phyloP scores from a whole-genome alignment of 2,113 vertebrate genomes.

The Eclectus roratus region DNA sequence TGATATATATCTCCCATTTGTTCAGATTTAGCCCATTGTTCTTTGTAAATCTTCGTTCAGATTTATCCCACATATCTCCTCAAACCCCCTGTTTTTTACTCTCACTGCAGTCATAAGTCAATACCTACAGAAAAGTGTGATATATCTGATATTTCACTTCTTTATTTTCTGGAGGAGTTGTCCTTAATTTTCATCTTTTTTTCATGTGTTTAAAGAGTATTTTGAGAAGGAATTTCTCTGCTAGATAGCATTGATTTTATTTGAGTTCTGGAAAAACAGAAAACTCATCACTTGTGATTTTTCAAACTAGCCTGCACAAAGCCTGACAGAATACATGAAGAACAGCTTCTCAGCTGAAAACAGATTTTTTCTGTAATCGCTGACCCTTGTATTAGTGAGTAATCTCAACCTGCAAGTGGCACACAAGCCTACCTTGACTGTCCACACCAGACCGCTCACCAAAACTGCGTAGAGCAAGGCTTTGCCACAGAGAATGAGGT shows the following conservation, averaged over 20 bases:
- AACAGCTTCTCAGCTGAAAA: background rate
- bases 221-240: background rate
- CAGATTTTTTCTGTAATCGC: background rate
- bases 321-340: background rate
- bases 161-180: background rate
- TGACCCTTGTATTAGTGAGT: background rate
- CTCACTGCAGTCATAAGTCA: background rate
- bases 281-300: background rate
- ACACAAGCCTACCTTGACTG: slow-evolving; percentile 43
- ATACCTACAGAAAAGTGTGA: background rate
- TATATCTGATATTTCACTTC: background rate
- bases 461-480: slow-evolving; percentile 72
- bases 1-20: background rate
- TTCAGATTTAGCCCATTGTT: background rate
- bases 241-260: background rate
- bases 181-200: background rate
- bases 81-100: background rate
- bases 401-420: background rate
- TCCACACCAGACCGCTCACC: slow-evolving; percentile 59
- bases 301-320: background rate
- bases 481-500: slow-evolving; percentile 70
- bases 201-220: background rate
- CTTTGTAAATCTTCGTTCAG: background rate
- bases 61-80: background rate
- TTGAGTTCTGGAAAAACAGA: background rate